A percentile compares a stretch with the other conserved stretches of the same genome.
Conservation (phyloP, 2,797 vertebrate genomes). For the Glyptemys insculpta region DNA sequence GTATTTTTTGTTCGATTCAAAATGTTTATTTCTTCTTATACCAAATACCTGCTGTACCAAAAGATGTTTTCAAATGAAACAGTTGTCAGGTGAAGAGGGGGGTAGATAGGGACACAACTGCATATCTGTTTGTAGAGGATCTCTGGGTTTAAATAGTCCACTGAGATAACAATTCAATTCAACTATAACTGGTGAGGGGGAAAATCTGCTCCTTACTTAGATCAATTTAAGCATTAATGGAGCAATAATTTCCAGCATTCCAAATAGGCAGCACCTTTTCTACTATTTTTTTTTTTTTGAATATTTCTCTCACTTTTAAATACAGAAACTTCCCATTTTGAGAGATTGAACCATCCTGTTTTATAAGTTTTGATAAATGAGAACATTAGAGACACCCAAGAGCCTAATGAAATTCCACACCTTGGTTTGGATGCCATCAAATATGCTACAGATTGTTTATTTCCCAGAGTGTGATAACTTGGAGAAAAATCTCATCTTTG, state of each 20-base stretch:
- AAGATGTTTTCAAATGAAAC: background rate
- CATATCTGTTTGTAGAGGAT: background rate
- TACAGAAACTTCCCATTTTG: conserved; percentile 7
- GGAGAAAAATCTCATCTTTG: conserved; percentile 52
- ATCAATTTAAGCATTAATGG: conserved; percentile 30
- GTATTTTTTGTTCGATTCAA: background rate
- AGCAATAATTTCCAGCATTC: background rate
- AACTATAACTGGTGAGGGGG: conserved; percentile 11
- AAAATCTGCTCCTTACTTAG: conserved; percentile 9
- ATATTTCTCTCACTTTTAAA: conserved; percentile 37
- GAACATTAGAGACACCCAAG: conserved; percentile 34
- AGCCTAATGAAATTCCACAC: conserved; percentile 65
- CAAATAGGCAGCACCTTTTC: background rate
- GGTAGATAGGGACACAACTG: background rate
- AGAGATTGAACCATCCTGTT: conserved; percentile 19
- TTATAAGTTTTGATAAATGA: conserved; percentile 69
- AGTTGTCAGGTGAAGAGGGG: background rate
- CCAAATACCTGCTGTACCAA: background rate
- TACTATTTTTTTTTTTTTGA: background rate
- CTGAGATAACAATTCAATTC: background rate
- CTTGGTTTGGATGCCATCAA: conserved; percentile 51
- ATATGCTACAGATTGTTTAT: conserved; percentile 61
- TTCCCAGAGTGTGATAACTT: conserved; percentile 65
- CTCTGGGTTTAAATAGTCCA: conserved; percentile 5
- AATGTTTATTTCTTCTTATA: background rate